Percentiles rank a stretch among this genome's conserved stretches.
Evolutionary conservation across 2,113 vertebrate genomes (phyloP).

Genomic region (Paraplagusia blochii): DNA sequence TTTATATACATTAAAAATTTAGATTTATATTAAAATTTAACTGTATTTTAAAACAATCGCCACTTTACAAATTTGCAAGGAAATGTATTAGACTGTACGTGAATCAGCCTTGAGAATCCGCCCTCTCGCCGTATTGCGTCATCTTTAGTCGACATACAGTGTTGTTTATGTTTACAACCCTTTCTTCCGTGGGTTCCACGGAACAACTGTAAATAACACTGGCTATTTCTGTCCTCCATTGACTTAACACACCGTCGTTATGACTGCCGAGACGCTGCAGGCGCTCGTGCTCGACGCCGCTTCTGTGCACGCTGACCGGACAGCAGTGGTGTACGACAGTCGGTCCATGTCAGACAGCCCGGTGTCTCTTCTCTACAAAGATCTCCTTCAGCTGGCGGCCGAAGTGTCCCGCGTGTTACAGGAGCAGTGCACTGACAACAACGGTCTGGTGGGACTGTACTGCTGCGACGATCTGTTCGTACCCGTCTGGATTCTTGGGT

Average conservation of each 20-base stretch:
- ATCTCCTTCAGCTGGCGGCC: slow-evolving; percentile 53
- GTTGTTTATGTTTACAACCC: not conserved
- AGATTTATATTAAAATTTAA: no score
- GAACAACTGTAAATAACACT: no score
- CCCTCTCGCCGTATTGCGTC: slow-evolving; percentile 7
- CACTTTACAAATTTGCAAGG: no score
- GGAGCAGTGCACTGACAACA: slow-evolving; percentile 42
- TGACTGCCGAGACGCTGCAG: slow-evolving; percentile 71
- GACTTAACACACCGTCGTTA: not conserved
- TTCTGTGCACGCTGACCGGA: slow-evolving; percentile 44
- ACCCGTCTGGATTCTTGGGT: slow-evolving; percentile 92
- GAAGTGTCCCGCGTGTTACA: slow-evolving; percentile 75
- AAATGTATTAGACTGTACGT: not conserved
- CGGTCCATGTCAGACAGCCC: slow-evolving; percentile 39
- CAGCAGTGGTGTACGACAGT: slow-evolving; percentile 80
- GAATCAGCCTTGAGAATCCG: not conserved
- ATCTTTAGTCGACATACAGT: slow-evolving; percentile 41
- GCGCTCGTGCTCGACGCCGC: slow-evolving; percentile 77
- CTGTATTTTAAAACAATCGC: no score
- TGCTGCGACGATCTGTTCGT: slow-evolving; percentile 81
- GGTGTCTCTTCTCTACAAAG: slow-evolving; percentile 65
- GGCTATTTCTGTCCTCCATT: no score
- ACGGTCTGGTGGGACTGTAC: slow-evolving; percentile 80
- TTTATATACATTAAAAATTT: no score
- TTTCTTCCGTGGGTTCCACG: no score